These are phyloP conservation scores for Tenthredo distinguenda DNA, from an alignment of 2,888 invertebrate genomes.

Conservation along the genomic window DNA sequence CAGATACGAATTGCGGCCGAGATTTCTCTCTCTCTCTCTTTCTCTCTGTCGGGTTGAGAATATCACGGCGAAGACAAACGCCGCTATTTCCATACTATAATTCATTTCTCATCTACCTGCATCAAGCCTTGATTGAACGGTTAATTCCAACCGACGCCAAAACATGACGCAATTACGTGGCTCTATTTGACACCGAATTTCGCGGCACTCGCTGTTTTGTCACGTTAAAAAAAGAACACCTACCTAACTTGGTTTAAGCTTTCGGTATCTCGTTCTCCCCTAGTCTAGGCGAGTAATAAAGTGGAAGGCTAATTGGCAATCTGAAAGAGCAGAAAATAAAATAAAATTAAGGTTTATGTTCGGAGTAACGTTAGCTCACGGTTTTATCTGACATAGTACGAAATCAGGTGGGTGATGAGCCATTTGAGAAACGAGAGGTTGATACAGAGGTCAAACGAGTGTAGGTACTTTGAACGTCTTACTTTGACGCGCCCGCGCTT, in stretches of 20 bases:
- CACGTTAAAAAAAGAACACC: not conserved
- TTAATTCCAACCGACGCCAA: not conserved
- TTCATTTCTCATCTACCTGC: constrained; percentile 69
- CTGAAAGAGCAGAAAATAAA: not conserved
- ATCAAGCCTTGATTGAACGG: constrained; percentile 65
- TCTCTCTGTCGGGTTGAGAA: constrained; percentile 47
- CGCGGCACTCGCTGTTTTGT: not conserved
- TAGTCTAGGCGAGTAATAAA: not conserved
- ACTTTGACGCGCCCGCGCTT: constrained; percentile 2
- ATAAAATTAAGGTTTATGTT: not conserved
- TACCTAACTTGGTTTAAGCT: not conserved
- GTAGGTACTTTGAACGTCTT: constrained; percentile 15
- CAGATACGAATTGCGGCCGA: constrained; percentile 56
- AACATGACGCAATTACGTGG: not conserved
- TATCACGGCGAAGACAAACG: constrained; percentile 54
- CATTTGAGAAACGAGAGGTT: constrained; percentile 26
- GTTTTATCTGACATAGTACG: not conserved
- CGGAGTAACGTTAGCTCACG: not conserved
- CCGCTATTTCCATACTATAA: constrained; percentile 70
- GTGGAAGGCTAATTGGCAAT: not conserved
- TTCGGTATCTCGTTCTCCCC: not conserved
- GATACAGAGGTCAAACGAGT: constrained; percentile 9
- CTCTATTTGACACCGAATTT: not conserved
- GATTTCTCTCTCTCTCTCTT: constrained; percentile 52
- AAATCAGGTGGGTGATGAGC: constrained; percentile 1